Conservation (phyloP, 1,140 invertebrate species). For the Aphis craccivora region DNA sequence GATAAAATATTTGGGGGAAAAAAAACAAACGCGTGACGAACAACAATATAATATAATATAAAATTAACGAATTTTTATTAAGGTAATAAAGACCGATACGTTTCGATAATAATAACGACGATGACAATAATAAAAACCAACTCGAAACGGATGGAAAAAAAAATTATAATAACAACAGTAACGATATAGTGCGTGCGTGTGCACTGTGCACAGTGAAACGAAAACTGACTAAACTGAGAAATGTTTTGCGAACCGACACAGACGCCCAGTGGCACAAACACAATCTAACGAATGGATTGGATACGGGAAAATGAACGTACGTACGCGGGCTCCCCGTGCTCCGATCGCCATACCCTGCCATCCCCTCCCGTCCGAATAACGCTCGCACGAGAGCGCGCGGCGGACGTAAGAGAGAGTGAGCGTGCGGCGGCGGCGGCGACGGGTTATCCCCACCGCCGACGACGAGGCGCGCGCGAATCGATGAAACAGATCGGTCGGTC, state of each 20-base stretch:
- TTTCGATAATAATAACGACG: neutral
- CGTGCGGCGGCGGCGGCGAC: neutral
- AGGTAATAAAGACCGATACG: neutral
- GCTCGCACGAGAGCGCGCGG: neutral
- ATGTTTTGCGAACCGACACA: neutral
- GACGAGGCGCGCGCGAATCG: neutral
- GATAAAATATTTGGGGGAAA: neutral
- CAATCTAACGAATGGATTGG: conserved; percentile 54
- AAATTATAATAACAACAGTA: conserved; percentile 8
- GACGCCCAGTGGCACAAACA: conserved; percentile 55
- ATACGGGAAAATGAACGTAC: conserved; percentile 43
- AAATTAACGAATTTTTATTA: neutral
- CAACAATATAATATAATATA: neutral
- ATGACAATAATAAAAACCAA: conserved; percentile 19
- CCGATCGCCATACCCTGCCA: neutral
- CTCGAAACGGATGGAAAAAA: neutral
- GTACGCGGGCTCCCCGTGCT: neutral
- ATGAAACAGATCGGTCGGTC: conserved; percentile 6
- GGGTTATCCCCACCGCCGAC: neutral
- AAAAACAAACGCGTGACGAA: neutral
- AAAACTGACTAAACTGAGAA: conserved; percentile 14
- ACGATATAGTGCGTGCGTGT: neutral
- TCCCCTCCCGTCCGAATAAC: neutral
- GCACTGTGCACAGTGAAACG: neutral
- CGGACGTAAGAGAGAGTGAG: neutral